Evolutionary conservation across 2,797 vertebrate species (phyloP).

Genomic region (Amphiprion clarkii): DNA sequence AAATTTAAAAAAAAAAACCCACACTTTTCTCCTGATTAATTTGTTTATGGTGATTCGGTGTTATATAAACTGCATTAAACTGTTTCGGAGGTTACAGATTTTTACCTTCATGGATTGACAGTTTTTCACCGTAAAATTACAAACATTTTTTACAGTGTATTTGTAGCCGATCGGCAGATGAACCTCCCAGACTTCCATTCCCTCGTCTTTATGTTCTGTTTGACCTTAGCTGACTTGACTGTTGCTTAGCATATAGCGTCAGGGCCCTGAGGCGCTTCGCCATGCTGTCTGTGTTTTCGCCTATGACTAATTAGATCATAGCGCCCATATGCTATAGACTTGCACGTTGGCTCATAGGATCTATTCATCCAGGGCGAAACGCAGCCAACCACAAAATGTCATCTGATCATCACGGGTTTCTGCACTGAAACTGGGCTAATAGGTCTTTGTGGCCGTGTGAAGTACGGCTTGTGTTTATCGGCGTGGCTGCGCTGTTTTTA

Average conservation of each 20-base stretch:
- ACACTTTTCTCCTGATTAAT: no score
- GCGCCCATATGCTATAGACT: slow-evolving; percentile 58
- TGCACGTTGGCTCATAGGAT: slow-evolving; percentile 33
- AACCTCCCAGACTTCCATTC: neutral
- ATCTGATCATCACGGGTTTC: slow-evolving; percentile 55
- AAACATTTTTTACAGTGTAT: no score
- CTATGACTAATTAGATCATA: slow-evolving; percentile 71
- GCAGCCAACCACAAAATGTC: slow-evolving; percentile 50
- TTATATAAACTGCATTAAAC: no score
- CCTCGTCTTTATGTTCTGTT: slow-evolving; percentile 23
- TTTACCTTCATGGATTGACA: no score
- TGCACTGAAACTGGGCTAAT: slow-evolving; percentile 28
- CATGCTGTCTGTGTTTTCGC: slow-evolving; percentile 32
- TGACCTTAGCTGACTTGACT: slow-evolving; percentile 63
- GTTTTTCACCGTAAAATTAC: no score
- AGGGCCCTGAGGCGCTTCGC: slow-evolving; percentile 22
- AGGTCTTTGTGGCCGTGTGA: neutral
- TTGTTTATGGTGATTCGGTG: no score
- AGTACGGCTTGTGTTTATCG: slow-evolving; percentile 30
- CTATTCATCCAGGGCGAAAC: slow-evolving; percentile 20
- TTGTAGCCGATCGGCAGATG: neutral
- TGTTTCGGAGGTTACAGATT: no score
- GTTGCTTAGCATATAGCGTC: slow-evolving; percentile 32
- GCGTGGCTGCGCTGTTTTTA: slow-evolving; percentile 1
- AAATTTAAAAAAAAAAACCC: no score